Conservation (phyloP, 2,888 invertebrate species). For the Chaetogeoica ovagalla region DNA sequence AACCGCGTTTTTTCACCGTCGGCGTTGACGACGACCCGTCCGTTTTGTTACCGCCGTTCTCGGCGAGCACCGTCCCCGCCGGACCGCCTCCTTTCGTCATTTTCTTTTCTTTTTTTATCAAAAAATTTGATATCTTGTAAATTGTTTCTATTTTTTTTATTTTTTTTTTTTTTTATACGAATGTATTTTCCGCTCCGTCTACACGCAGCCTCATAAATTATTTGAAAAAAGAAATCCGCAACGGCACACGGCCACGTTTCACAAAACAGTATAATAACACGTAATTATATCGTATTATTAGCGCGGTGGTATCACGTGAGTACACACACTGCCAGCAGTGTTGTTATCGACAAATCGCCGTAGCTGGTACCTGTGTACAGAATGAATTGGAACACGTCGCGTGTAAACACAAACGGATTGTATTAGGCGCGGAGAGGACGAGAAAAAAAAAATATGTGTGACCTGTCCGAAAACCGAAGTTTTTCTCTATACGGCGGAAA, state of each 20-base stretch:
- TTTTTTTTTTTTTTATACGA: too few relatives aligned
- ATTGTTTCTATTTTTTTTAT: too few relatives aligned
- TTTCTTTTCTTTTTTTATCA: not conserved
- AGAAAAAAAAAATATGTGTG: too few relatives aligned
- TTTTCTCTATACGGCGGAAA: too few relatives aligned
- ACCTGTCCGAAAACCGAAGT: slow-evolving; percentile 19
- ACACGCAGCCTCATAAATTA: not conserved
- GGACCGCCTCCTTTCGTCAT: slow-evolving; percentile 49
- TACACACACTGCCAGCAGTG: not conserved
- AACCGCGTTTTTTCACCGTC: slow-evolving; percentile 16
- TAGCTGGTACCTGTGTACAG: slow-evolving; percentile 2
- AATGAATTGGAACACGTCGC: slow-evolving; percentile 7
- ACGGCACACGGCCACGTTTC: not conserved
- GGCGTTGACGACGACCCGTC: slow-evolving; percentile 17
- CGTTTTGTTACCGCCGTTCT: slow-evolving; percentile 33
- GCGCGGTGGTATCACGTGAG: too few relatives aligned
- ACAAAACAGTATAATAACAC: not conserved
- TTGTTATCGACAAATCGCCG: slow-evolving; percentile 18
- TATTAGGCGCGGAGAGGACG: too few relatives aligned
- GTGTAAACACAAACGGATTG: not conserved
- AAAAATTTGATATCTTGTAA: too few relatives aligned
- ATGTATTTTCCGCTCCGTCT: too few relatives aligned
- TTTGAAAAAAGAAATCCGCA: not conserved
- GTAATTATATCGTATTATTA: not conserved
- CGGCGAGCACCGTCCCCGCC: slow-evolving; percentile 40